Evolutionary conservation across 2,797 vertebrate genomes (phyloP).

Genomic region (Darevskia nairensis): DNA sequence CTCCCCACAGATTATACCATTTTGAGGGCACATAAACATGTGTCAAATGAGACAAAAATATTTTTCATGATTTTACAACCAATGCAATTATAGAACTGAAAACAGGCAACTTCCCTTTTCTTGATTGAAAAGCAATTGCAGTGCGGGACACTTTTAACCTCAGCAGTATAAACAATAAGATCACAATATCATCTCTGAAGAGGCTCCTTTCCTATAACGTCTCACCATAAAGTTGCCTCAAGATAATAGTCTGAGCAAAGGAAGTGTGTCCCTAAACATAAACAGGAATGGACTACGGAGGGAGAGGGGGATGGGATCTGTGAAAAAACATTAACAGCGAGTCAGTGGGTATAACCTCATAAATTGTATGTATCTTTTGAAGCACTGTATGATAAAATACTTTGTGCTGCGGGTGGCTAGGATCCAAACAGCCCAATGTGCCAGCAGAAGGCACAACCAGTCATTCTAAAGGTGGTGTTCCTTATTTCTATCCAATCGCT

Average conservation of each 20-base stretch:
- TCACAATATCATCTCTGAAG: not conserved
- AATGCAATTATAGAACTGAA: slow-evolving; percentile 2
- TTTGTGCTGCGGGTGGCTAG: too few species aligned
- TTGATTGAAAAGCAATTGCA: not conserved
- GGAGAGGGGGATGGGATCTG: not conserved
- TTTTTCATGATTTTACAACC: slow-evolving; percentile 40
- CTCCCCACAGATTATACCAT: not conserved
- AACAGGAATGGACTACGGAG: not conserved
- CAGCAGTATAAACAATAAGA: not conserved
- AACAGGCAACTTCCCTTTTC: not conserved
- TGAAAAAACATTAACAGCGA: not conserved
- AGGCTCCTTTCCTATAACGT: not conserved
- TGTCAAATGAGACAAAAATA: slow-evolving; percentile 31
- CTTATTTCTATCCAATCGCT: not conserved
- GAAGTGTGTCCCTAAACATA: not conserved
- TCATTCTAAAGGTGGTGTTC: not conserved
- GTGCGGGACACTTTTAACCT: not conserved
- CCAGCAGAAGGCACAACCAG: not conserved
- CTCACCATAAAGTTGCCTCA: not conserved
- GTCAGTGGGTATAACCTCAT: not conserved
- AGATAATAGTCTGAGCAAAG: not conserved
- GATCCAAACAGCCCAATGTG: not conserved
- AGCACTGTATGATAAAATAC: not conserved
- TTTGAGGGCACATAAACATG: slow-evolving; percentile 4
- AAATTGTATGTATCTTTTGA: not conserved